These are phyloP conservation scores for Engraulis encrasicolus DNA, from an alignment of 2,113 vertebrate genomes.

Conservation along the genomic window DNA sequence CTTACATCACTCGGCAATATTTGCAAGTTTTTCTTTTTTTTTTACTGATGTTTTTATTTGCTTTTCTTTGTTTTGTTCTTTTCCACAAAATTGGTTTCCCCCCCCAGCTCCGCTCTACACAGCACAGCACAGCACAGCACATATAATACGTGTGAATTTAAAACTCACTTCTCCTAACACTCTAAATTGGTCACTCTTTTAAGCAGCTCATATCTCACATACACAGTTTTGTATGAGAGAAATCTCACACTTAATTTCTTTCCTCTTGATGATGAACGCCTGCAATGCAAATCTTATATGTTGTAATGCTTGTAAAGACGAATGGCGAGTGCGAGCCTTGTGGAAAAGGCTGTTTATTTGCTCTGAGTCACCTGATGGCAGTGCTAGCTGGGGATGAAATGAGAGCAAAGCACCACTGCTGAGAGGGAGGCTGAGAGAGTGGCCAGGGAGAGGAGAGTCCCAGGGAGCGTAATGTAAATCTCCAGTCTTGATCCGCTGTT, in stretches of 20 bases:
- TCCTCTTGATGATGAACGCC: background rate
- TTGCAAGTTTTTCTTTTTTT: background rate
- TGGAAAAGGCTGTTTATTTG: background rate
- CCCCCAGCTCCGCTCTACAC: background rate
- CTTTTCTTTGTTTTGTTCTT: conserved; percentile 32
- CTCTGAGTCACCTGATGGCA: background rate
- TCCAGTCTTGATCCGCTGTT: conserved; percentile 63
- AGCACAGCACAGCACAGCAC: background rate
- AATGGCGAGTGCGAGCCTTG: background rate
- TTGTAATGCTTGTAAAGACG: background rate
- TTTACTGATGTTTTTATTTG: background rate
- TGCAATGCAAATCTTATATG: background rate
- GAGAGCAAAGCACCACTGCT: conserved; percentile 40
- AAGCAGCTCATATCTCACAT: no score
- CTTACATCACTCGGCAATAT: conserved; percentile 48
- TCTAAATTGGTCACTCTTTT: background rate
- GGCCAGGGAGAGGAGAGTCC: no score
- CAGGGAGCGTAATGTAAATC: conserved; percentile 56
- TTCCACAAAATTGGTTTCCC: background rate
- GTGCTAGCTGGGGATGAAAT: conserved; percentile 51
- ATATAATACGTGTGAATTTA: background rate
- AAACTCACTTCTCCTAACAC: background rate
- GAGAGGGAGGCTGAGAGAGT: no score
- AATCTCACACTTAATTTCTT: background rate
- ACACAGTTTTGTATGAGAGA: no score